These are phyloP conservation scores for Amorpha juglandis DNA, from an alignment of 2,888 invertebrate species.

Conservation along the genomic window DNA sequence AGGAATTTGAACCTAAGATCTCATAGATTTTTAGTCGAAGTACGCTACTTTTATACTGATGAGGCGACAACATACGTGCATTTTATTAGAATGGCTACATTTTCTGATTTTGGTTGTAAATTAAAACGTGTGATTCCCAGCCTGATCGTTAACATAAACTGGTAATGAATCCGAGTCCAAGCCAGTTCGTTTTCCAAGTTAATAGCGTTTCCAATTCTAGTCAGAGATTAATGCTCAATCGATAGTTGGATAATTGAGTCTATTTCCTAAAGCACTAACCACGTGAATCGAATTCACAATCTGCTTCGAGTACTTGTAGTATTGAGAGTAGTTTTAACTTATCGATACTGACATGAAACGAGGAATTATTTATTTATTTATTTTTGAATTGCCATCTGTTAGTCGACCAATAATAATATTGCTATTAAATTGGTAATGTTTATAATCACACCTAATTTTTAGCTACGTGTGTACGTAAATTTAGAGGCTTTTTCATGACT, in stretches of 20 bases:
- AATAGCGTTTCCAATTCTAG: slow-evolving; percentile 36
- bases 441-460: too few relatives aligned
- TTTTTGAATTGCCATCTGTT: not conserved
- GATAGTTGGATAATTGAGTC: slow-evolving; percentile 61
- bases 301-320: slow-evolving; percentile 36
- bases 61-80: not conserved
- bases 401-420: too few relatives aligned
- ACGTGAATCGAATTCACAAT: slow-evolving; percentile 56
- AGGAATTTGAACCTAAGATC: too few relatives aligned
- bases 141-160: slow-evolving; percentile 20
- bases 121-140: slow-evolving; percentile 18
- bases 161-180: slow-evolving; percentile 16
- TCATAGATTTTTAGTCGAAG: too few relatives aligned
- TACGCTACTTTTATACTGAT: too few relatives aligned
- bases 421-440: too few relatives aligned
- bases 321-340: not conserved
- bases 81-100: not conserved
- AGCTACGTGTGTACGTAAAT: too few relatives aligned
- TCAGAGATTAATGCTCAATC: slow-evolving; percentile 53
- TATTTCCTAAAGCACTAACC: slow-evolving; percentile 53
- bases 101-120: not conserved
- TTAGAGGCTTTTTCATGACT: too few relatives aligned
- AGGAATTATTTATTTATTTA: not conserved
- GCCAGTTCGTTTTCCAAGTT: slow-evolving; percentile 23
- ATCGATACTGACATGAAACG: not conserved